These are phyloP conservation scores for Brachylomia viminalis DNA, from an alignment of 2,888 invertebrate genomes.

Conservation along the genomic window DNA sequence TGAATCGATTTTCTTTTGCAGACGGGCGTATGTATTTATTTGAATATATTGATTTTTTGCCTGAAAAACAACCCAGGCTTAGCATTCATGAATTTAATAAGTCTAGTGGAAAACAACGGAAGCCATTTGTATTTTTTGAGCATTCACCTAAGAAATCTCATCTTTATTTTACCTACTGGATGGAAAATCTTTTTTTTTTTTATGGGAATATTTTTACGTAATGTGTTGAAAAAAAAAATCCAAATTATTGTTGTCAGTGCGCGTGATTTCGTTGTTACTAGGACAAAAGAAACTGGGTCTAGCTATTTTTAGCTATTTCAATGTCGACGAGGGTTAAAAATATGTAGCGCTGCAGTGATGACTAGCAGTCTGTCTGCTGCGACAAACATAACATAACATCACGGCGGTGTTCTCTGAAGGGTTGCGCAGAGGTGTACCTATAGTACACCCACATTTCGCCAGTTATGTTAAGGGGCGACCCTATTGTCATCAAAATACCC, in stretches of 20 bases:
- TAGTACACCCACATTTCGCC: background rate
- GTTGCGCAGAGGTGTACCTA: background rate
- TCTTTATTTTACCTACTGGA: background rate
- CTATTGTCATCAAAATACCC: too few species aligned
- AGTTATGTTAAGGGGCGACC: background rate
- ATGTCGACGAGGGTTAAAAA: constrained; percentile 45
- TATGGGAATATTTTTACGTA: background rate
- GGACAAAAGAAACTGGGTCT: constrained; percentile 24
- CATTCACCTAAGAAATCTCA: background rate
- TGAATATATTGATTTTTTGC: constrained; percentile 44
- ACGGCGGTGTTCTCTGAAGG: background rate
- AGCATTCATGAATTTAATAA: constrained; percentile 41
- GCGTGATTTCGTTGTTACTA: constrained; percentile 25
- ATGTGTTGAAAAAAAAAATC: background rate
- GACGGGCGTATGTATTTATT: constrained; percentile 25
- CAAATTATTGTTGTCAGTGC: background rate
- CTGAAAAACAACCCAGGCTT: constrained; percentile 21
- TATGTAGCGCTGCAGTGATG: constrained; percentile 10
- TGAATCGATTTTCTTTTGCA: background rate
- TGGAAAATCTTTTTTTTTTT: background rate
- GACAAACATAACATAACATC: background rate
- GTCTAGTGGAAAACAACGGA: constrained; percentile 13
- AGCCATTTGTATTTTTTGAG: constrained; percentile 3
- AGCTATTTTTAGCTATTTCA: constrained; percentile 55
- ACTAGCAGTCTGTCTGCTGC: background rate